Evolutionary conservation across 2,113 vertebrate species (phyloP), one percentile per base, ranked within the genome.

Genomic region (Neofelis nebulosa): DNA sequence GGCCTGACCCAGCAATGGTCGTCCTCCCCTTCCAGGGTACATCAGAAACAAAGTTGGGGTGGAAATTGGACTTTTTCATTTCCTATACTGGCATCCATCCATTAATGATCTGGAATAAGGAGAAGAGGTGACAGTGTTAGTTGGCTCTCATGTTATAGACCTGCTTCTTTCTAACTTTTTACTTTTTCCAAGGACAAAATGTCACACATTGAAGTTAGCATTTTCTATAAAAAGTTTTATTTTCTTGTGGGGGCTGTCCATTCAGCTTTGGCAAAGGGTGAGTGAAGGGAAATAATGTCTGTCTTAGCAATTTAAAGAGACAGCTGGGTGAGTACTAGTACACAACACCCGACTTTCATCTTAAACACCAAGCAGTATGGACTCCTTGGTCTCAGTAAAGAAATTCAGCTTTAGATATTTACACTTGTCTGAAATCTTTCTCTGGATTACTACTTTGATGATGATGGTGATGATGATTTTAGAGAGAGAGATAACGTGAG

Each of bases 181-280:
- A 76, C 29, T 48, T 18, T 83, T 89, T 86, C 41, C 16, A 84
- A 68, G 31, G 45, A 68, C 61, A 97, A 80, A 82, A 61, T 81
- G 85, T 81, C 73, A 4, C 4, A 79, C 66, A 7, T 41, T 92
- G 55, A 92, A 61, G 38, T 66, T 89, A 93, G 31, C 95, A 8
- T 63, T 90, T 97, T 92, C n/a, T 52, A 9, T 63, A 33, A 86
- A 21, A 91, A 82, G 63, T 76, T 88, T 63, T 25, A 95, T 48
- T 73, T 61, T 19, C 27, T 87, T 85, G 50, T 33, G 48, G 19
- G 80, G 33, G 12, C 18, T 74, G 12, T 74, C 41, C 79, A 4
- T 91, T 96, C 18, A 91, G 57, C 23, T 95, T 69, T 85, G n/a
- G 29, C 48, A 95, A 81, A 92, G 25, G 15, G 19, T 55, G 16